Evolutionary conservation across 2,888 invertebrate species (phyloP).

Genomic region (Watsonalla binaria): DNA sequence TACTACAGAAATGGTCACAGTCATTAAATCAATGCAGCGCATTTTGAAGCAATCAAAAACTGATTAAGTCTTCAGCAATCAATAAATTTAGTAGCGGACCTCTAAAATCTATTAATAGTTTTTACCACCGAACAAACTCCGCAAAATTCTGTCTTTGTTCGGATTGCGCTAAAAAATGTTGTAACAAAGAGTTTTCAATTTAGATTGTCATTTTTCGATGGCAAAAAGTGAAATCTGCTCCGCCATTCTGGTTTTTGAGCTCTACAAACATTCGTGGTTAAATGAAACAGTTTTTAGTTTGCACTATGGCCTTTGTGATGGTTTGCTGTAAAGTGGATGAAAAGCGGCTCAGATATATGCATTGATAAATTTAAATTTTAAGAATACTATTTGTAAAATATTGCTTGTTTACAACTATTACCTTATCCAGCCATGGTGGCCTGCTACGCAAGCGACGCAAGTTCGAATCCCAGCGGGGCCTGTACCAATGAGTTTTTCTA

Average conservation of each 20-base stretch:
- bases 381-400: not conserved
- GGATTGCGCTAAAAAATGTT: conserved; percentile 29
- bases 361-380: not conserved
- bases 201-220: conserved; percentile 27
- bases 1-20: not conserved
- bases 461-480: no score
- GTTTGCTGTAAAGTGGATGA: conserved; percentile 6
- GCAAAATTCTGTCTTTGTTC: conserved; percentile 25
- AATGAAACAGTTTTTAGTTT: conserved; percentile 16
- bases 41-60: not conserved
- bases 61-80: no score
- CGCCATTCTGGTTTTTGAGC: conserved; percentile 19
- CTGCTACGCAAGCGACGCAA: no score
- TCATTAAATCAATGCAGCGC: not conserved
- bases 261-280: conserved; percentile 14
- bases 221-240: conserved; percentile 29
- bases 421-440: no score
- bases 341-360: conserved; percentile 4
- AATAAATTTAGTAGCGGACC: not conserved
- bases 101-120: conserved; percentile 14
- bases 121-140: conserved; percentile 26
- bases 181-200: conserved; percentile 44
- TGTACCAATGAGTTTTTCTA: no score
- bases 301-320: conserved; percentile 8
- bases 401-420: no score